These are phyloP conservation scores for Thamnaconus septentrionalis DNA, from an alignment of 2,113 vertebrate genomes.

Conservation along the genomic window DNA sequence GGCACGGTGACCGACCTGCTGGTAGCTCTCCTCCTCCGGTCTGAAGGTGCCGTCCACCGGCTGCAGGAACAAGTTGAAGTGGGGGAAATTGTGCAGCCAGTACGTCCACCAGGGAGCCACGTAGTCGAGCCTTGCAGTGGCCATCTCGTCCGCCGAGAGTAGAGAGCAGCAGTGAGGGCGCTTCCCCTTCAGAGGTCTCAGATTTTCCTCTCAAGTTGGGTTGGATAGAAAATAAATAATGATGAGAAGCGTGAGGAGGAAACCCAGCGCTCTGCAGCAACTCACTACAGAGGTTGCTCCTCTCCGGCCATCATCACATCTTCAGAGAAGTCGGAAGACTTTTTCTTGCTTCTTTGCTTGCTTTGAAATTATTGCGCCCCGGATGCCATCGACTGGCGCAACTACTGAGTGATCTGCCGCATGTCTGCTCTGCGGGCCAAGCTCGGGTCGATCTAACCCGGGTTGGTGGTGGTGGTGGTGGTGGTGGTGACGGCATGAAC, in stretches of 20 bases:
- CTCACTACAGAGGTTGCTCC: conserved; percentile 26
- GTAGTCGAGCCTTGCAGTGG: conserved; percentile 82
- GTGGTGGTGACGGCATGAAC: conserved; percentile 5
- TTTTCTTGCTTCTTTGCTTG: no score
- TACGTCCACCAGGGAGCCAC: conserved; percentile 92
- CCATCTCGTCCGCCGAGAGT: conserved; percentile 70
- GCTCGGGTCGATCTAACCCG: no score
- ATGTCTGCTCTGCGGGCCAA: no score
- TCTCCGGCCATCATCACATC: conserved; percentile 8
- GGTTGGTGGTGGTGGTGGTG: conserved; percentile 22
- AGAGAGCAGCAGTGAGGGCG: conserved; percentile 9
- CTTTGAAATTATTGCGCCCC: no score
- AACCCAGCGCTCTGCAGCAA: background rate
- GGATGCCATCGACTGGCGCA: no score
- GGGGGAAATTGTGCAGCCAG: conserved; percentile 91
- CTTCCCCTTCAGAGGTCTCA: background rate
- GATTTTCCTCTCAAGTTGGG: no score
- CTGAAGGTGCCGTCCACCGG: conserved; percentile 79
- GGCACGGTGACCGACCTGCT: conserved; percentile 80
- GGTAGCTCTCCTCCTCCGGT: conserved; percentile 83
- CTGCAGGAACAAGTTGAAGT: conserved; percentile 76
- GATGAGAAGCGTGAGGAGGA: background rate
- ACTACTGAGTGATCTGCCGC: no score
- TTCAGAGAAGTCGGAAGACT: background rate
- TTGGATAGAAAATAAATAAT: background rate